Evolutionary conservation across 2,797 vertebrate genomes (phyloP), one percentile per base, ranked within the genome.

Genomic region (Triplophysa bombifrons): DNA sequence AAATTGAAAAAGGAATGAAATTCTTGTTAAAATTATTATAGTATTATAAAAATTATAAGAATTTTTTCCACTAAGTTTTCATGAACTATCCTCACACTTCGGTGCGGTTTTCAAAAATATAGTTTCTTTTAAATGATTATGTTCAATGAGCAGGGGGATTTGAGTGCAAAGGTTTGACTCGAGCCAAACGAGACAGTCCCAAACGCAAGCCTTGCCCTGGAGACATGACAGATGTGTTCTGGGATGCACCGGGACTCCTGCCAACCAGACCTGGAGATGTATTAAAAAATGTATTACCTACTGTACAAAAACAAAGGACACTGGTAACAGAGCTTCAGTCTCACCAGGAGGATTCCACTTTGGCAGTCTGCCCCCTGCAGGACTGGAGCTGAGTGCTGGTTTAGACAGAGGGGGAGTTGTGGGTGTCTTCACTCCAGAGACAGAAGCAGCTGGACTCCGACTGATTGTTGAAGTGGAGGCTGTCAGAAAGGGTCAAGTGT

Each of bases 321-420:
- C 16, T 61, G 41, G 10, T 68, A 51, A 65, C 50, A 41, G 6
- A 69, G 6, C 3, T n/a, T 13, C 6, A 68, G n/a, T 41, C 72
- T 84, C 81, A 98, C 97, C 96, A 94, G 96, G 96, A 7, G 97
- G 96, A 84, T 87, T 94, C 97, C 97, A 98, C 81, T 94, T 96
- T 3, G 94, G 92, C 22, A 89, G 85, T 85, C 68, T 94, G 87
- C 84, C 92, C 60, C 89, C 91, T 72, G 86, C 85, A 82, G 95
- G 93, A 82, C 94, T 95, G 16, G 81, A 50, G 17, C 86, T 74
- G 53, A 83, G 74, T 3, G 88, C 76, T 72, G 91, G 86, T 69
- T 86, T 95, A 1, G 85, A 84, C 38, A 85, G 4, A 14, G 89
- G 85, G 25, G 87, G 87, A 77, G 89, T 73, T 44, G 56, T 69